A percentile compares a stretch with the other conserved stretches of the same genome.
Evolutionary conservation across 2,888 invertebrate species (phyloP).

Genomic region (Polyploca ridens): DNA sequence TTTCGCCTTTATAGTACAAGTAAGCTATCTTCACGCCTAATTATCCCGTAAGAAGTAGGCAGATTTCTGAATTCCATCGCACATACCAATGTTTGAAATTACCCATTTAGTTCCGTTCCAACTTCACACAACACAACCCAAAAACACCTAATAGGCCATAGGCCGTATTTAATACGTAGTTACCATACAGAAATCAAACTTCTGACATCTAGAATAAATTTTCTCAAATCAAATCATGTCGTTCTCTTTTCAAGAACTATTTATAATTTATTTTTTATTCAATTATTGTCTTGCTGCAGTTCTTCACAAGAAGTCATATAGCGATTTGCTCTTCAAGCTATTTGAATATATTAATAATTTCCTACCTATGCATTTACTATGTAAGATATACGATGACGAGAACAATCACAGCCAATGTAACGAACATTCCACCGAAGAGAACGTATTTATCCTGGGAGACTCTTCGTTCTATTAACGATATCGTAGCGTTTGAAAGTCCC

Average conservation of each 20-base stretch:
- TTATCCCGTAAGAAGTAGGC: too few relatives aligned
- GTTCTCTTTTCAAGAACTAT: not conserved
- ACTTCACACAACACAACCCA: too few relatives aligned
- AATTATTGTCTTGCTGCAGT: not conserved
- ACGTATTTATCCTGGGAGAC: slow-evolving; percentile 95
- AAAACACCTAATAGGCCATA: too few relatives aligned
- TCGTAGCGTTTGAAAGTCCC: slow-evolving; percentile 97
- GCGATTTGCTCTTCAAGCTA: not conserved
- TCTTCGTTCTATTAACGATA: slow-evolving; percentile 95
- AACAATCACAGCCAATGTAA: slow-evolving; percentile 91
- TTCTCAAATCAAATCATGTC: not conserved
- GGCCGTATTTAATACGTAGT: not conserved
- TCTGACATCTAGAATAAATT: too few relatives aligned
- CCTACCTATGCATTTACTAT: slow-evolving; percentile 45
- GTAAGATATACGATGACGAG: slow-evolving; percentile 89
- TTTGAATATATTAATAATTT: not conserved
- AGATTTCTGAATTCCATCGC: too few relatives aligned
- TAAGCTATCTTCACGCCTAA: too few relatives aligned
- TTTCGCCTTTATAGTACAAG: too few relatives aligned
- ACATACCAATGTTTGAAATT: too few relatives aligned
- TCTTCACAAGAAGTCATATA: not conserved
- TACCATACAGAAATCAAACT: not conserved
- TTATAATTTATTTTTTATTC: not conserved
- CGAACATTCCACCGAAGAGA: slow-evolving; percentile 93
- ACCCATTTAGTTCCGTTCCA: too few relatives aligned